These are phyloP conservation scores for Euwallacea similis DNA, from an alignment of 1,140 invertebrate genomes.

Conservation along the genomic window DNA sequence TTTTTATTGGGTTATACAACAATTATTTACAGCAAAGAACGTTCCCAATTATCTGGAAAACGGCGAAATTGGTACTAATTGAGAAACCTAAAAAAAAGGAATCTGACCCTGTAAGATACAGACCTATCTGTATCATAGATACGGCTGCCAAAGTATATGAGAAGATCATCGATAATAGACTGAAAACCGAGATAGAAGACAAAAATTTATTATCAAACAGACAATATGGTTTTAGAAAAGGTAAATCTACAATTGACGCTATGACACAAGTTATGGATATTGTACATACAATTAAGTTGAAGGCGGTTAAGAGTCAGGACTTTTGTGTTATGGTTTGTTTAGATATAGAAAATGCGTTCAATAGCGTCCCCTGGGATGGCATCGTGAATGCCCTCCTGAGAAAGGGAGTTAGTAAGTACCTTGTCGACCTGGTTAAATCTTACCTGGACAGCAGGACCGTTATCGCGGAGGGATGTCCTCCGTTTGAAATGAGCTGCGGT, in stretches of 20 bases:
- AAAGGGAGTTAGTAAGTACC: conserved; percentile 37
- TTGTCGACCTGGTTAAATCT: conserved; percentile 44
- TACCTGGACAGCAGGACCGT: conserved; percentile 50
- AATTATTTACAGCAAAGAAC: background rate
- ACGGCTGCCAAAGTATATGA: background rate
- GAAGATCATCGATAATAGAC: conserved; percentile 17
- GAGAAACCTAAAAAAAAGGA: conserved; percentile 25
- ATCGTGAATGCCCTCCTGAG: conserved; percentile 12
- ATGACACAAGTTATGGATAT: too few relatives aligned
- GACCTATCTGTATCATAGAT: conserved; percentile 21
- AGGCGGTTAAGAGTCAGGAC: background rate
- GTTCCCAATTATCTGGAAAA: conserved; percentile 13
- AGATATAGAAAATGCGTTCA: conserved; percentile 55
- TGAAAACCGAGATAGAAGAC: conserved; percentile 30
- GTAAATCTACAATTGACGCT: too few relatives aligned
- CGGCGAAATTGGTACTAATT: conserved; percentile 10
- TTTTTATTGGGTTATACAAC: background rate
- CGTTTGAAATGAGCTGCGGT: conserved; percentile 36
- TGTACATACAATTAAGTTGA: too few relatives aligned
- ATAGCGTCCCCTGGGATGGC: conserved; percentile 52
- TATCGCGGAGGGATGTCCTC: conserved; percentile 43
- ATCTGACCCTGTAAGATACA: background rate
- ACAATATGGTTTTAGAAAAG: too few relatives aligned
- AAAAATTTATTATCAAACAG: conserved; percentile 17
- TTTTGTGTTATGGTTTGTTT: conserved; percentile 44